A percentile compares a stretch with the other conserved stretches of the same genome.
Conservation (phyloP, 2,797 vertebrate genomes). For the Luscinia megarhynchos region DNA sequence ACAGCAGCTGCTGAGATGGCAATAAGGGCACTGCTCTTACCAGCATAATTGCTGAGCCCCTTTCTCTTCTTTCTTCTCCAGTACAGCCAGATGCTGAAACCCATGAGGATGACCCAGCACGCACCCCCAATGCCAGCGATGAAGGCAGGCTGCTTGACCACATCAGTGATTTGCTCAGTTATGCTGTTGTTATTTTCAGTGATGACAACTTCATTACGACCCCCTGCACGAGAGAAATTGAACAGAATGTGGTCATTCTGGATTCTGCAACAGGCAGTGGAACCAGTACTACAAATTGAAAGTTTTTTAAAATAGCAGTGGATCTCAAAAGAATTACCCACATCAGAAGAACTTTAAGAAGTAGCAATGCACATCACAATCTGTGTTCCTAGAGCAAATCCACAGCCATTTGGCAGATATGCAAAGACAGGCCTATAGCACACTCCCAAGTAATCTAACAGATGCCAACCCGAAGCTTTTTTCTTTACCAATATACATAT, state of each 20-base stretch:
- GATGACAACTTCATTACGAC: slow-evolving; percentile 95
- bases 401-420: not conserved
- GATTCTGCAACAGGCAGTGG: not conserved
- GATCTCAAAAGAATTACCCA: not conserved
- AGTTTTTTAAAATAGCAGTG: not conserved
- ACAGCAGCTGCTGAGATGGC: not conserved
- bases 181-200: slow-evolving; percentile 97
- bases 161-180: slow-evolving; percentile 98
- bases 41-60: slow-evolving; percentile 99
- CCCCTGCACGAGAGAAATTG: slow-evolving; percentile 79
- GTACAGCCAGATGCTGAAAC: slow-evolving; percentile 99
- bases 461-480: not conserved
- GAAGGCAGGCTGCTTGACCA: slow-evolving; percentile 98
- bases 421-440: not conserved
- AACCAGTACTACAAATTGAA: not conserved
- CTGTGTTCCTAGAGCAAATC: not conserved
- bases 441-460: not conserved
- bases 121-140: slow-evolving; percentile 98
- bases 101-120: slow-evolving; percentile 99
- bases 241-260: not conserved
- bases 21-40: slow-evolving; percentile 81
- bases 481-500: not conserved
- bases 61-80: slow-evolving; percentile 99
- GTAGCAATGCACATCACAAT: not conserved
- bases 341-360: not conserved